A percentile compares a stretch with the other conserved stretches of the same genome.
phyloP scores from a whole-genome alignment of 2,888 invertebrate genomes.

The Baccha elongata region DNA sequence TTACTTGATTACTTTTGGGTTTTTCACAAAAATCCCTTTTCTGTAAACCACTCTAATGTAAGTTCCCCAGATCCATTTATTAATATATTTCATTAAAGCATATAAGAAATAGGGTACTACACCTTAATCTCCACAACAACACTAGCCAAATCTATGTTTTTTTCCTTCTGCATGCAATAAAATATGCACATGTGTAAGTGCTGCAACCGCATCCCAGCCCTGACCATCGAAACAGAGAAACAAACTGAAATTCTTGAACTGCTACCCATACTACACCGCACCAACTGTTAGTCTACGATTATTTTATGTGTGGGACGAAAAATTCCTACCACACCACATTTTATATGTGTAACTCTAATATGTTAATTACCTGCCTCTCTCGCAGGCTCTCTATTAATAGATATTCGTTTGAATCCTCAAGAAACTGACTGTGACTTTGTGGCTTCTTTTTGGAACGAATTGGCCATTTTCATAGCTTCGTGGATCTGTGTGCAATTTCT shows the following conservation, averaged over 20 bases:
- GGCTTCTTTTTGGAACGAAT: conserved; percentile 36
- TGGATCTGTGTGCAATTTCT: conserved; percentile 29
- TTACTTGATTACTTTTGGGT: no score
- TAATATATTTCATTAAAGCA: no score
- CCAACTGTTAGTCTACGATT: conserved; percentile 17
- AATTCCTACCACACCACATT: conserved; percentile 74
- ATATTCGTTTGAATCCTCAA: neutral
- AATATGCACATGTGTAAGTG: no score
- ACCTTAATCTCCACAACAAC: no score
- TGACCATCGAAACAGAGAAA: neutral
- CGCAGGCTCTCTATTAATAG: conserved; percentile 62
- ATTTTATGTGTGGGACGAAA: conserved; percentile 74
- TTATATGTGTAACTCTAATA: conserved; percentile 75
- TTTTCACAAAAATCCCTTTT: no score
- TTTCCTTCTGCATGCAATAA: no score
- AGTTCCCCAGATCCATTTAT: no score
- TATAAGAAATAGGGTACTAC: no score
- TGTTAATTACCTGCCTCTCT: conserved; percentile 74
- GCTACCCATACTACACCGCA: no score
- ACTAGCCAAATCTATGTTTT: no score
- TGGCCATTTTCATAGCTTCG: conserved; percentile 14
- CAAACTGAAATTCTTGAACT: conserved; percentile 47
- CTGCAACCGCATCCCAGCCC: neutral
- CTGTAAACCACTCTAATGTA: no score
- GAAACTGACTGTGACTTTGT: conserved; percentile 1